Base-by-base conservation (phyloP, 2,888 invertebrate species). In the Drosophila percnosoma region DNA sequence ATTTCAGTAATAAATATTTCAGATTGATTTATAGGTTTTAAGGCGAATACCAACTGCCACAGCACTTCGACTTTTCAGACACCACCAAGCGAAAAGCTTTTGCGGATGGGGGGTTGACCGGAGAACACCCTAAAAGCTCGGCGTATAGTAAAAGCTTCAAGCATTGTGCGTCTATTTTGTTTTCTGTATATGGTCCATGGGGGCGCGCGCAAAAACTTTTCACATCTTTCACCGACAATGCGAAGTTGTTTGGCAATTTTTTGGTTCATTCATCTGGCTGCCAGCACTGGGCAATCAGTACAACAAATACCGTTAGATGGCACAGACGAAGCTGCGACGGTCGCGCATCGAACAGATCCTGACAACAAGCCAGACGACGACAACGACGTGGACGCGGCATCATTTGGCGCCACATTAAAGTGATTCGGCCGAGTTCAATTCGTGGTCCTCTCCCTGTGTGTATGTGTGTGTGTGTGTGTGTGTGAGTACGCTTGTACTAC, bases 381-480 rank as follows among this genome's bases (percentile, higher is more conserved):
- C 36, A 45, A 68, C 60, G 65, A 48, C 66, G 68, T 72, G 59
- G 62, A 60, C 65, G 76, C 83, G 66, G 71, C 71, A 67, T 73
- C 69, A 79, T 86, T 85, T 85, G 85, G 88, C 88, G 85, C 85
- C 83, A 83, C 73, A 87, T 87, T 87, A 80, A 80, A 80, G 80
- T 77, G 71, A 59, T 81, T 63, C 66, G 80, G 58, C 80, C 80
- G 82, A 78, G 75, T 72, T 71, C 57, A 52, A 51, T 53, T 48
- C 63, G 29, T 42, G 18, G 8, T 24, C 24, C 51, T 51, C 2
- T 51, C 29, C 18, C 51, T 27, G 45, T 24, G 45, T 24, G 11
- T 21, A 33, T 49, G 45, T 51, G 27, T 36, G 49, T 21, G 27
- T 27, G 45, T 62, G 40, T 29, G 60, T 10, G 54, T 36, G 40